A percentile compares a stretch with the other conserved stretches of the same genome.
Conservation (phyloP, 2,888 invertebrate genomes). For the Dorcus parallelipipedus region DNA sequence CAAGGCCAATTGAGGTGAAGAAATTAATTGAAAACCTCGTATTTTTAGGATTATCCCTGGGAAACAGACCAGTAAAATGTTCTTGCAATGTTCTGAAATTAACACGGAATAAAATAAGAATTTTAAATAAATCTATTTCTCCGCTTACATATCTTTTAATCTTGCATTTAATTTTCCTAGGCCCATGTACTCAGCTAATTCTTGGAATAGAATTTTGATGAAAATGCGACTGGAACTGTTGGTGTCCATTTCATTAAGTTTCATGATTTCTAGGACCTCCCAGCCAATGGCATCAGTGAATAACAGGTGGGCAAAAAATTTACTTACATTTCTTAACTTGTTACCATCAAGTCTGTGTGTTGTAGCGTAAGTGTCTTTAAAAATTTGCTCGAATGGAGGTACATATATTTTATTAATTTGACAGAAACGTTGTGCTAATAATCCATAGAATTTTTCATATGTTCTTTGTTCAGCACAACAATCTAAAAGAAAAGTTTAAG, state of each 20-base stretch:
- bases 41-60: constrained; percentile 92
- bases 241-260: constrained; percentile 94
- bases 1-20: constrained; percentile 94
- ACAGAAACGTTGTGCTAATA: constrained; percentile 91
- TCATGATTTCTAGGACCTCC: constrained; percentile 87
- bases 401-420: constrained; percentile 90
- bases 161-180: constrained; percentile 85
- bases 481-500: constrained; percentile 56
- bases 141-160: constrained; percentile 81
- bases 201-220: constrained; percentile 96
- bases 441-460: constrained; percentile 96
- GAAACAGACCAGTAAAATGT: constrained; percentile 89
- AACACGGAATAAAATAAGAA: not conserved
- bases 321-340: constrained; percentile 91
- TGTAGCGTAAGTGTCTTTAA: constrained; percentile 91
- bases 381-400: constrained; percentile 90
- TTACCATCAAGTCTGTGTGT: constrained; percentile 95
- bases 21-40: constrained; percentile 97
- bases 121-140: not conserved
- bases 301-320: constrained; percentile 93
- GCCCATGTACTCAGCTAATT: constrained; percentile 95
- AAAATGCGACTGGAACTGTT: constrained; percentile 97
- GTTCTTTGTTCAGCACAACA: constrained; percentile 99
- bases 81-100: constrained; percentile 73
- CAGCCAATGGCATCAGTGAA: constrained; percentile 97